Evolutionary conservation across 2,888 invertebrate genomes (phyloP).

Genomic region (Archips crataeganus): DNA sequence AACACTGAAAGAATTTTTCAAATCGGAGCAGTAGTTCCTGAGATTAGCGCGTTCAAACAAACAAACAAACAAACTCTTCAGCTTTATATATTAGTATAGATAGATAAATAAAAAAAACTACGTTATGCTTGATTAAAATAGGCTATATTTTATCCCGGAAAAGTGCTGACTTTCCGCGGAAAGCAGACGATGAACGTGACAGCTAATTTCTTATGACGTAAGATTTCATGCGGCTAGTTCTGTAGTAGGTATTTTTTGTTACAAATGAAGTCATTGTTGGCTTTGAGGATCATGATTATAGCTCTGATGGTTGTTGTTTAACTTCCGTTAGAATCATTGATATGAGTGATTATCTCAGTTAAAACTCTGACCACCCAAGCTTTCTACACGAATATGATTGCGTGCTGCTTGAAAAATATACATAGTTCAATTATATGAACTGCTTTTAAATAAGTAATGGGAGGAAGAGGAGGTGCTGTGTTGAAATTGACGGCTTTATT

Average conservation of each 20-base stretch:
- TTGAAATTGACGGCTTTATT: constrained; percentile 31
- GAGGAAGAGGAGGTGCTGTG: constrained; percentile 16
- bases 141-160: too few species aligned
- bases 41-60: too few species aligned
- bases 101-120: too few species aligned
- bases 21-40: too few species aligned
- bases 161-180: too few species aligned
- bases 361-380: constrained; percentile 50
- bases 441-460: constrained; percentile 4
- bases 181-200: too few species aligned
- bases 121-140: too few species aligned
- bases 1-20: too few species aligned
- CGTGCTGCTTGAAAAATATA: constrained; percentile 17
- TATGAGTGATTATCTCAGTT: constrained; percentile 54
- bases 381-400: constrained; percentile 28
- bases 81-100: too few species aligned
- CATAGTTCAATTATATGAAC: not conserved
- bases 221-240: too few species aligned
- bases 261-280: constrained; percentile 37
- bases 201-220: too few species aligned
- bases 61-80: too few species aligned
- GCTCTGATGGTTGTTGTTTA: constrained; percentile 45
- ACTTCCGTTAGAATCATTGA: constrained; percentile 49
- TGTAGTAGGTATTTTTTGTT: not conserved
- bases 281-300: constrained; percentile 38